These are phyloP conservation scores for Forbesichthys papilliferus DNA, from an alignment of 2,113 vertebrate species.

Conservation along the genomic window DNA sequence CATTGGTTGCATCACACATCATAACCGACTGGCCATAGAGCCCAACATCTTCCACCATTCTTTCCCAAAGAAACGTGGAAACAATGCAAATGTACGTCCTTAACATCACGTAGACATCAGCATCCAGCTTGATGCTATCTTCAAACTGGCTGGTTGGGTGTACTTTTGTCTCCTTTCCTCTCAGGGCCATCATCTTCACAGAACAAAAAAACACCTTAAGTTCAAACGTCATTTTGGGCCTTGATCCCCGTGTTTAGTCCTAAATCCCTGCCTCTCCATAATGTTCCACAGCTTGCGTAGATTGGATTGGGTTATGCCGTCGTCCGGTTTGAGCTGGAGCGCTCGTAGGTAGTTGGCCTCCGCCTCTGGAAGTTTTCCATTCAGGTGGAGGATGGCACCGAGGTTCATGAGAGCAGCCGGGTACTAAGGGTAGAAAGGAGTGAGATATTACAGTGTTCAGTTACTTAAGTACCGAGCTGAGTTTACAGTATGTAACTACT, in stretches of 20 bases:
- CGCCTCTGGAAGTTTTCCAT: slow-evolving; percentile 89
- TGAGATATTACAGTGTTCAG: background rate
- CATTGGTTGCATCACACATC: background rate
- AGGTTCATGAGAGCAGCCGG: slow-evolving; percentile 98
- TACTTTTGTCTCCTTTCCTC: background rate
- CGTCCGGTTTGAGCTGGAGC: slow-evolving; percentile 93
- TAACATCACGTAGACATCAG: slow-evolving; percentile 1
- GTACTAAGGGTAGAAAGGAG: slow-evolving; percentile 74
- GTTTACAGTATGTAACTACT: background rate
- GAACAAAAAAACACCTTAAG: background rate
- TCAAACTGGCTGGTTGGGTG: background rate
- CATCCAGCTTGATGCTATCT: background rate
- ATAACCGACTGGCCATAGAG: background rate
- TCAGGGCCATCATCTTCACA: background rate
- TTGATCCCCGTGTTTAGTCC: slow-evolving; percentile 64
- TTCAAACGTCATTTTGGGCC: slow-evolving; percentile 29
- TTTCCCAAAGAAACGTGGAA: slow-evolving; percentile 8
- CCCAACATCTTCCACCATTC: slow-evolving; percentile 17
- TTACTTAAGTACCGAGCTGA: background rate
- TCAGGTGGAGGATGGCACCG: slow-evolving; percentile 96
- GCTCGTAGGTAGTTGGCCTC: slow-evolving; percentile 95
- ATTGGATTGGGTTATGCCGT: slow-evolving; percentile 95
- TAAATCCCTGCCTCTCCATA: slow-evolving; percentile 96
- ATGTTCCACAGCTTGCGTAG: slow-evolving; percentile 98
- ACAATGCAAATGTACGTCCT: background rate